Evolutionary conservation across 2,113 vertebrate genomes (phyloP).

Genomic region (Silurus meridionalis): DNA sequence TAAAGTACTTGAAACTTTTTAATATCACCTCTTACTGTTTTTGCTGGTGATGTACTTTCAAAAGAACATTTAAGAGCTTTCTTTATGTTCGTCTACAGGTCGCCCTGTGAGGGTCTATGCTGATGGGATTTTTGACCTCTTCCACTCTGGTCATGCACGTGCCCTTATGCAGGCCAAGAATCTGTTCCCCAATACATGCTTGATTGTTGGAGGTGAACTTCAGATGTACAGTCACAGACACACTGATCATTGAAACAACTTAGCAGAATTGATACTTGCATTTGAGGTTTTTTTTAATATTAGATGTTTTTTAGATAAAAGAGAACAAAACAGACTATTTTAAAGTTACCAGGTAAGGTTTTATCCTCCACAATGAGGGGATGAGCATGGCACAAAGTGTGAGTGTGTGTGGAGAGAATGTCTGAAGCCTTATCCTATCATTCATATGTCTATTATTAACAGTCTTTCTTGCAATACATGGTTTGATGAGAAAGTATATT

Average conservation of each 20-base stretch:
- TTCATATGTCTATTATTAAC: not conserved
- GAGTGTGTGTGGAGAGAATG: not conserved
- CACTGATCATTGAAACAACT: not conserved
- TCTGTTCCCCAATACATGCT: conserved; percentile 95
- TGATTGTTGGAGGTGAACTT: conserved; percentile 95
- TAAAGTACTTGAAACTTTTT: too few species aligned
- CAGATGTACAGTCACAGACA: not conserved
- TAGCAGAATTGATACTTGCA: not conserved
- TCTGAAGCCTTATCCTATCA: not conserved
- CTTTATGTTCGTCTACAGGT: conserved; percentile 70
- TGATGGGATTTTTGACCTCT: conserved; percentile 98
- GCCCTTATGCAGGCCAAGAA: conserved; percentile 99
- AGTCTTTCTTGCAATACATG: not conserved
- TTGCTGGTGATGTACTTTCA: too few species aligned
- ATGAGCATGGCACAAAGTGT: not conserved
- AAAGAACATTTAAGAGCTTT: not conserved
- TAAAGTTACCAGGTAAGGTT: not conserved
- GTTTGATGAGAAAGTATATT: not conserved
- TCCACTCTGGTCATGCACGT: conserved; percentile 95
- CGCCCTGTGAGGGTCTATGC: conserved; percentile 96
- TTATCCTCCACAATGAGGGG: not conserved
- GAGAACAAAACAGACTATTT: not conserved
- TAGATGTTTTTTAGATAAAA: not conserved
- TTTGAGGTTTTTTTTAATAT: not conserved
- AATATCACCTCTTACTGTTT: too few species aligned